Evolutionary conservation across 2,888 invertebrate genomes (phyloP), one percentile per base, ranked within the genome.

Genomic region (Monochamus alternatus): DNA sequence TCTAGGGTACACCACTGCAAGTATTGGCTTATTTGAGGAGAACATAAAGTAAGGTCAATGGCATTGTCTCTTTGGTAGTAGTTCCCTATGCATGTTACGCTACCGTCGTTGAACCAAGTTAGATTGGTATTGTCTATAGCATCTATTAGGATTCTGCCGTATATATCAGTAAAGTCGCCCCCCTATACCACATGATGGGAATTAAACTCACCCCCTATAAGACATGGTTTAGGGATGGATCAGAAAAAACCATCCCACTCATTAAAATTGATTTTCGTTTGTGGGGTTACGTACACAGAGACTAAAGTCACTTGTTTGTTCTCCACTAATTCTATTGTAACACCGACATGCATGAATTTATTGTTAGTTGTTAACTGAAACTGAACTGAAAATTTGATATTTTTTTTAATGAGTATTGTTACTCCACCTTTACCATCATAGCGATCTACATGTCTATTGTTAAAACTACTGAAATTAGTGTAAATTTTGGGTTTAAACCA

Each of bases 401-500:
- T 64, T 14, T 51, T 9, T 12, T 72, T 72, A 43, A 73, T 30
- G 14, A 73, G n/a, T 47, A 73, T 59, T 30, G 65, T 60, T 10
- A 58, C 55, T 4, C 66, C 73, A 9, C 66, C 73, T 30, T 43
- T 65, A 5, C 43, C 66, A 59, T 65, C 43, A 9, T 8, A 30
- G 9, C 59, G 65, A 47, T 73, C 66, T 31, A 59, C n/a, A 32
- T 38, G 60, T 22, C 62, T 47, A 31, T 32, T 62, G 31, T 73
- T 64, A 31, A 47, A 71, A 14, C 52, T 52, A 1, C 4, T 7
- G 38, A 71, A 71, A 43, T 63, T 71, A 9, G 31, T 38, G n/a
- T 73, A 65, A 38, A 12, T 58, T 9, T 58, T 59, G 4, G 58
- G 72, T 73, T 74, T 74, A 62, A 74, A 74, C 63, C 68, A 68